A percentile compares a stretch with the other conserved stretches of the same genome.
phyloP scores from a whole-genome alignment of 2,113 vertebrate genomes.

The Malurus elegans region DNA sequence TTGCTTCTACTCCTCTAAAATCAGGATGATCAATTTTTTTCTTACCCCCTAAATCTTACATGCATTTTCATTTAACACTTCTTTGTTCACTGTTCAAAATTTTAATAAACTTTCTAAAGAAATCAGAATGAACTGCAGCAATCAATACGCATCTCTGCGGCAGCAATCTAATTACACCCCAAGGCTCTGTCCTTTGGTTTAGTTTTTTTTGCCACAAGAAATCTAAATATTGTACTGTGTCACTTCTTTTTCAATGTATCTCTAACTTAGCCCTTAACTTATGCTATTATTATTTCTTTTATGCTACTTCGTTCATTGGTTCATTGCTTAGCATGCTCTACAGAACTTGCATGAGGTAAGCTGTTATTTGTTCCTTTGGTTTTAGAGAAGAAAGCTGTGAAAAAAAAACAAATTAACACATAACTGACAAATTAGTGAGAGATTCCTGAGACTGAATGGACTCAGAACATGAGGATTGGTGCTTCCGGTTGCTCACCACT shows the following conservation, averaged over 20 bases:
- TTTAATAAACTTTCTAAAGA: neutral
- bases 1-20: neutral
- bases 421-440: neutral
- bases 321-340: neutral
- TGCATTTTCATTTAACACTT: neutral
- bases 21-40: neutral
- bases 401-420: neutral
- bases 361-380: neutral
- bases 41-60: rapidly evolving
- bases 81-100: neutral
- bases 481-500: neutral
- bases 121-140: neutral
- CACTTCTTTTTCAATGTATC: neutral
- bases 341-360: neutral
- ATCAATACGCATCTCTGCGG: neutral
- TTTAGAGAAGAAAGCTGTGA: neutral
- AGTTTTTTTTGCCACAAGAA: neutral
- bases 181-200: neutral
- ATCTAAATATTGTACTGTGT: neutral
- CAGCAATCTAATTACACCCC: neutral
- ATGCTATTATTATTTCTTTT: neutral
- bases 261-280: neutral
- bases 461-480: neutral
- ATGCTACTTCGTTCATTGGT: neutral
- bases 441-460: neutral